Evolutionary conservation across 2,888 invertebrate species (phyloP).

Genomic region (Malthinus flaveolus): DNA sequence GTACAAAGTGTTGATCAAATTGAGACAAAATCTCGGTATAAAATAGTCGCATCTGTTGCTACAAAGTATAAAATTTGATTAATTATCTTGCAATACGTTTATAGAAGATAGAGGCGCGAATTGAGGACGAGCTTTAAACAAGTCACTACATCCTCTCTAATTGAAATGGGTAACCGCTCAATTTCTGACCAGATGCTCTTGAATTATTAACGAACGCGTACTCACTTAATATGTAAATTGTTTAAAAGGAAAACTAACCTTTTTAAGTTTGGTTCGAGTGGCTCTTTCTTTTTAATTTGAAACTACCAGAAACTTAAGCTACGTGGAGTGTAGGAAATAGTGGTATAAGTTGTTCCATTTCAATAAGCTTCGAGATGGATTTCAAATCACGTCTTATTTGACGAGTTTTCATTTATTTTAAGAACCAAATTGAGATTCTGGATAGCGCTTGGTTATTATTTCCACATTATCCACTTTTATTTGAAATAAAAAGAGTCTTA

Average conservation of each 20-base stretch:
- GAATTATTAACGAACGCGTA: constrained; percentile 22
- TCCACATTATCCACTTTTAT: neutral
- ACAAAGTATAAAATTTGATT: constrained; percentile 35
- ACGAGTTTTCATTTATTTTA: constrained; percentile 10
- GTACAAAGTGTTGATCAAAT: too few relatives aligned
- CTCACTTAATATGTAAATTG: constrained; percentile 13
- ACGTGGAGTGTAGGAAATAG: too few relatives aligned
- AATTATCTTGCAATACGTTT: constrained; percentile 29
- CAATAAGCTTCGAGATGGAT: constrained; percentile 10
- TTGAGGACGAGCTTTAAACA: constrained; percentile 24
- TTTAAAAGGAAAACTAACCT: neutral
- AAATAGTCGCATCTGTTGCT: constrained; percentile 23
- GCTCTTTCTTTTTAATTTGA: constrained; percentile 13
- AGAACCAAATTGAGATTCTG: neutral
- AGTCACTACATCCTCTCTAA: constrained; percentile 24
- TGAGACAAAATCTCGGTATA: too few relatives aligned
- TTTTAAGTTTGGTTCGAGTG: neutral
- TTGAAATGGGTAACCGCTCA: constrained; percentile 30
- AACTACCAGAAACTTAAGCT: constrained; percentile 5
- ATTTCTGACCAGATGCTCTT: constrained; percentile 30
- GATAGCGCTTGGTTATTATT: constrained; percentile 1
- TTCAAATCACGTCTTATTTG: constrained; percentile 25
- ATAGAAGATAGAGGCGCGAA: constrained; percentile 17
- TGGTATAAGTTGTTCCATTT: constrained; percentile 5
- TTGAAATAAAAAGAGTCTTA: too few relatives aligned